Conservation (phyloP, 2,113 vertebrate species). For the Strigops habroptila region DNA sequence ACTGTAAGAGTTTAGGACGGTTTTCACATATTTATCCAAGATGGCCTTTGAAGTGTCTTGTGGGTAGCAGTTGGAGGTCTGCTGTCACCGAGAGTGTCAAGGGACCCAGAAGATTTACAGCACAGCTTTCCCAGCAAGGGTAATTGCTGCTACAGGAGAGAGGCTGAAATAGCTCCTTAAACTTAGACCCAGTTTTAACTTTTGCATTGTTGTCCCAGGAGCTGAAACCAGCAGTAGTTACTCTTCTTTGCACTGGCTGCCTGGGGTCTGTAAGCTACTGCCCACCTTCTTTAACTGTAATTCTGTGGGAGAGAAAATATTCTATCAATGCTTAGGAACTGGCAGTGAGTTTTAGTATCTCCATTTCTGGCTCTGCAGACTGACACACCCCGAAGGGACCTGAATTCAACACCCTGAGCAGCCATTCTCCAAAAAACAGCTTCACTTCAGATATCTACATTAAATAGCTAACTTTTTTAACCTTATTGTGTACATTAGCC, state of each 20-base stretch:
- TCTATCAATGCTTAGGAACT: not conserved
- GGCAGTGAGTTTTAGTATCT: not conserved
- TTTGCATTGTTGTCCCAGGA: not conserved
- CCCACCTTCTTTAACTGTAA: not conserved
- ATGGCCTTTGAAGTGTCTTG: conserved; percentile 45
- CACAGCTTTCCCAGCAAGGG: not conserved
- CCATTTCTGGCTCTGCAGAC: not conserved
- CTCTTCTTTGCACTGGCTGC: not conserved
- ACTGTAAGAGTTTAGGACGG: not conserved
- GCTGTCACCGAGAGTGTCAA: not conserved
- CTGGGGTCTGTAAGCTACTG: not conserved
- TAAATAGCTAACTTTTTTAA: not conserved
- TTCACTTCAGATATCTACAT: not conserved
- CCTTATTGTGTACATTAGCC: not conserved
- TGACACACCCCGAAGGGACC: not conserved
- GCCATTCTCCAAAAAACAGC: not conserved
- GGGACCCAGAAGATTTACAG: not conserved
- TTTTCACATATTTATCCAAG: conserved; percentile 57
- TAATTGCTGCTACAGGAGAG: not conserved
- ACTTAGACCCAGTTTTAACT: not conserved
- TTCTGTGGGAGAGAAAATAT: not conserved
- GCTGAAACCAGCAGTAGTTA: not conserved
- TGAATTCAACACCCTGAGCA: not conserved
- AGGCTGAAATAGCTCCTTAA: not conserved
- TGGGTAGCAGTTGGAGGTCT: conserved; percentile 16